A percentile compares a stretch with the other conserved stretches of the same genome.
phyloP scores from a whole-genome alignment of 2,888 invertebrate species.

The Cephus runcator region DNA sequence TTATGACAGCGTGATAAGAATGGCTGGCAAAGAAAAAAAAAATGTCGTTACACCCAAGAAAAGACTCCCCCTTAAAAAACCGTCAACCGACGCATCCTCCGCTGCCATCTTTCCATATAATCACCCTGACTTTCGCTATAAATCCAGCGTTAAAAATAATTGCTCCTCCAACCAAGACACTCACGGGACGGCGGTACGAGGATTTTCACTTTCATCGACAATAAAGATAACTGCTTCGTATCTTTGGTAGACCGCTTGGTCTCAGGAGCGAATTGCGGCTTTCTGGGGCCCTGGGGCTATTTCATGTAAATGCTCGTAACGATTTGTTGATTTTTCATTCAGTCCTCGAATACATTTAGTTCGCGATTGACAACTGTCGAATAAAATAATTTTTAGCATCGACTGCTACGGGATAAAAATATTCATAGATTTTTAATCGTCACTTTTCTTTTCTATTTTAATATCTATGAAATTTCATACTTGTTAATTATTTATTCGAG shows the following conservation, averaged over 20 bases:
- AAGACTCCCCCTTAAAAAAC: background rate
- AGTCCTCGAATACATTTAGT: background rate
- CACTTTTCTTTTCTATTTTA: too few relatives aligned
- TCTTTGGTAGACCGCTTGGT: background rate
- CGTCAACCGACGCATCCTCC: background rate
- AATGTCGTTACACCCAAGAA: background rate
- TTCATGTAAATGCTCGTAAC: background rate
- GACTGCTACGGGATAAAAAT: too few relatives aligned
- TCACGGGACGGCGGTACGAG: constrained; percentile 9
- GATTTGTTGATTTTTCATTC: background rate
- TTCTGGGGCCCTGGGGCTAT: background rate
- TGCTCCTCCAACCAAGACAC: background rate
- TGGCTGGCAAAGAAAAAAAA: background rate
- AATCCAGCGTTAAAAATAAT: constrained; percentile 7
- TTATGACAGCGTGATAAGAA: background rate
- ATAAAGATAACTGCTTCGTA: constrained; percentile 7
- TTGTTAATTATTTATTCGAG: background rate
- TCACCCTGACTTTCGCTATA: background rate
- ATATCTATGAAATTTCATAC: too few relatives aligned
- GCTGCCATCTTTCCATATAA: background rate
- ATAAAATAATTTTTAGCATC: too few relatives aligned
- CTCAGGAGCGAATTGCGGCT: background rate
- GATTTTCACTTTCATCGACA: constrained; percentile 17
- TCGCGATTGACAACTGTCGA: background rate
- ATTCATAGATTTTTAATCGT: too few relatives aligned